These are phyloP conservation scores for Enteromius anoplus DNA, from an alignment of 2,797 vertebrate genomes.

Conservation along the genomic window DNA sequence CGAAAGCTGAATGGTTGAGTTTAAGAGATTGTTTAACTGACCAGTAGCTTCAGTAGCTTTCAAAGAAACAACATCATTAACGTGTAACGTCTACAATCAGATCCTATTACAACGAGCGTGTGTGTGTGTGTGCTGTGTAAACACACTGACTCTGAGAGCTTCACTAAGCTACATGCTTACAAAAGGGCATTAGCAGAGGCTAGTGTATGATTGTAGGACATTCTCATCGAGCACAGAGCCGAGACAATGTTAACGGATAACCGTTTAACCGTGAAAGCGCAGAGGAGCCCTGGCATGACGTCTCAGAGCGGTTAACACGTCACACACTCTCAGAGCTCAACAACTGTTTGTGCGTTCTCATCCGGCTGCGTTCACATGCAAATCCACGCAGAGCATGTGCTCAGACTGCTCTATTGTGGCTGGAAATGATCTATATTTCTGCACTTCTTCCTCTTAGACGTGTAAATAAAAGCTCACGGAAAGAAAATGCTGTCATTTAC, in stretches of 20 bases:
- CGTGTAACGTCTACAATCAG: slow-evolving; percentile 1
- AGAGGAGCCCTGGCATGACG: background rate
- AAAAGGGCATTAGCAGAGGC: slow-evolving; percentile 57
- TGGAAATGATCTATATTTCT: background rate
- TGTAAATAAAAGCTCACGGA: background rate
- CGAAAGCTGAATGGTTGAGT: background rate
- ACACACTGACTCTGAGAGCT: slow-evolving; percentile 8
- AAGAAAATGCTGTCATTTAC: background rate
- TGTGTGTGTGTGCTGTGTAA: slow-evolving; percentile 35
- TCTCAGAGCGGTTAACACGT: background rate
- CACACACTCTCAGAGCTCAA: background rate
- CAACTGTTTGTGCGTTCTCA: background rate
- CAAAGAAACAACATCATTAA: slow-evolving; percentile 12
- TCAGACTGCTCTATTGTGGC: background rate
- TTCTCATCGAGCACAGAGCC: background rate
- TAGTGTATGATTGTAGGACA: slow-evolving; percentile 10
- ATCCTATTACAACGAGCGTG: slow-evolving; percentile 56
- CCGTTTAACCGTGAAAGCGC: slow-evolving; percentile 7
- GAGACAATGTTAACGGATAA: slow-evolving; percentile 21
- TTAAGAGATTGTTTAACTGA: background rate
- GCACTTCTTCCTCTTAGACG: background rate
- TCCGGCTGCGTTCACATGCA: slow-evolving; percentile 2
- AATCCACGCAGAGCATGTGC: background rate
- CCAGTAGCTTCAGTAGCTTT: background rate
- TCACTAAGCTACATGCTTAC: slow-evolving; percentile 2